Base-by-base conservation (phyloP, 2,888 invertebrate species). In the Psococerastis gibbosa region DNA sequence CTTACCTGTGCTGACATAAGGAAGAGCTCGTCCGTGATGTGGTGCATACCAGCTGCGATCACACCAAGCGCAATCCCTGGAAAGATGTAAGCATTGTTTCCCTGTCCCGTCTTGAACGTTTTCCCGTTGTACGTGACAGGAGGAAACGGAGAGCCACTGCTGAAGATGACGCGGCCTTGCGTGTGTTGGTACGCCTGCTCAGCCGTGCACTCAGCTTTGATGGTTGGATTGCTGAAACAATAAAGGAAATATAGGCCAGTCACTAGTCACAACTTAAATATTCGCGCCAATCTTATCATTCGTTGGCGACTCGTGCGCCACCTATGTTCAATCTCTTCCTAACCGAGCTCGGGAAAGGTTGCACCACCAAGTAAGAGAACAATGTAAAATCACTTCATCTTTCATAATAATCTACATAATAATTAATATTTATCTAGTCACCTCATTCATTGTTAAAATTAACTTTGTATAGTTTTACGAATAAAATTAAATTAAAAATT, bases 191-290 rank as follows among this genome's bases (percentile, higher is more conserved):
- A 98, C 0, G 97, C 97, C 52, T 82, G 78, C 55, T 94, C 84
- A 2, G 98, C 95, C 1, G 97, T 97, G 59, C 98, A 99, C 64
- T 98, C 98, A 1, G 98, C 92, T 68, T 88, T 89, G 61, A 78
- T 79, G 1, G 98, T 99, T 4, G 98, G 98, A 66, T 98, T 98
- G 52, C 95, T 95, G 11, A 11, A 27, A 11, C 6, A 6, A 27
- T 6, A 27, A 11, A 27, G 11, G 11, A 27, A 27, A 27, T 27
- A n/a, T n/a, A n/a, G n/a, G n/a, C n/a, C n/a, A n/a, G n/a, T n/a
- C n/a, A n/a, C n/a, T n/a, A n/a, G n/a, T n/a, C n/a, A n/a, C n/a
- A n/a, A n/a, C n/a, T n/a, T n/a, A n/a, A n/a, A n/a, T n/a, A n/a
- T n/a, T n/a, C n/a, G n/a, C n/a, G n/a, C n/a, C n/a, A n/a, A n/a